Percentiles rank a stretch among this genome's conserved stretches.
Evolutionary conservation across 2,888 invertebrate species (phyloP).

Genomic region (Archaeoteleia sp.): DNA sequence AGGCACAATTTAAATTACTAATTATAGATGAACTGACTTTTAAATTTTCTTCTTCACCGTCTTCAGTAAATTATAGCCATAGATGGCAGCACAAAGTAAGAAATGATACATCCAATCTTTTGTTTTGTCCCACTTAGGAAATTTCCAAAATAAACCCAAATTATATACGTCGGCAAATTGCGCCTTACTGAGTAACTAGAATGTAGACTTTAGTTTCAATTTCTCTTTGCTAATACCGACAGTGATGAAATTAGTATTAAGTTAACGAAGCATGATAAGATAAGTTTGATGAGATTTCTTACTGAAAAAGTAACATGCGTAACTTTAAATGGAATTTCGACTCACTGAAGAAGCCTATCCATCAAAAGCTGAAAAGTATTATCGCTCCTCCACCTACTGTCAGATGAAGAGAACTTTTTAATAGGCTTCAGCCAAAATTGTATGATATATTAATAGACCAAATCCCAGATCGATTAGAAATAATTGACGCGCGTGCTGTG

Average conservation of each 20-base stretch:
- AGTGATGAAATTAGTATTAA: too few relatives aligned
- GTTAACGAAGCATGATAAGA: too few relatives aligned
- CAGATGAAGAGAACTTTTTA: constrained; percentile 49
- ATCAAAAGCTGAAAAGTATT: constrained; percentile 50
- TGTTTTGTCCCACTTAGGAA: too few relatives aligned
- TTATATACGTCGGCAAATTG: too few relatives aligned
- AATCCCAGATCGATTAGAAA: constrained; percentile 53
- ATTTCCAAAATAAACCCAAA: too few relatives aligned
- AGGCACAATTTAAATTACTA: constrained; percentile 29
- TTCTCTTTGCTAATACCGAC: too few relatives aligned
- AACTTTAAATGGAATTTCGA: constrained; percentile 49
- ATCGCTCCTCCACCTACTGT: constrained; percentile 48
- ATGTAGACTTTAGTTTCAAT: too few relatives aligned
- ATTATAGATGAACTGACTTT: constrained; percentile 32
- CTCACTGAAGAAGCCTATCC: constrained; percentile 54
- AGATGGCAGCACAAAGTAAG: constrained; percentile 20
- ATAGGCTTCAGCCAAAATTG: constrained; percentile 46
- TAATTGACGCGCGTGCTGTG: constrained; percentile 54
- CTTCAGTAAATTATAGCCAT: constrained; percentile 21
- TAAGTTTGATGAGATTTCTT: constrained; percentile 39
- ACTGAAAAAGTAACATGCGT: constrained; percentile 43
- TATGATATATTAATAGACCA: constrained; percentile 53
- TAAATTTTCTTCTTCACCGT: constrained; percentile 1
- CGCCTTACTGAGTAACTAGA: too few relatives aligned
- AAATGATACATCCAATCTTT: constrained; percentile 27